Evolutionary conservation across 2,797 vertebrate species (phyloP).

Genomic region (Cheirogaleus major): DNA sequence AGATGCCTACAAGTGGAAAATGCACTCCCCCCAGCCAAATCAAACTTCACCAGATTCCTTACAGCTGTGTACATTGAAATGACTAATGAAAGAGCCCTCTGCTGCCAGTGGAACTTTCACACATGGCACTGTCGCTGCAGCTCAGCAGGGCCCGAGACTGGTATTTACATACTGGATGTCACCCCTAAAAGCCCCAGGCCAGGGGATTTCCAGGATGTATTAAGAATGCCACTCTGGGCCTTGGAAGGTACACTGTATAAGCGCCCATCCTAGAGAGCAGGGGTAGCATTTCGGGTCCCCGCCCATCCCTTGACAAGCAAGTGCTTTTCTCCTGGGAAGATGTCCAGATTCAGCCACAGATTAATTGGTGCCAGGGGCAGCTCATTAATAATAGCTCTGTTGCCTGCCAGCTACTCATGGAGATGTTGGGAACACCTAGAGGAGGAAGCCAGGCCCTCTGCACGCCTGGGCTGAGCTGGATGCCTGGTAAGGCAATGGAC

Average conservation of each 20-base stretch:
- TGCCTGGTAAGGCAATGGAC: not conserved
- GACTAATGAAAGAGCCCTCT: constrained; percentile 49
- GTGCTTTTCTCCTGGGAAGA: not conserved
- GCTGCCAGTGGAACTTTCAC: constrained; percentile 36
- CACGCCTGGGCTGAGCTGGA: not conserved
- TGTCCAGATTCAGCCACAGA: not conserved
- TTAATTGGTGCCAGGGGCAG: too few species aligned
- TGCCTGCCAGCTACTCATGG: not conserved
- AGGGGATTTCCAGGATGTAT: constrained; percentile 53
- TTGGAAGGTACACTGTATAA: not conserved
- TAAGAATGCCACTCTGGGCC: not conserved
- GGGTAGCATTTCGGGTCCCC: not conserved
- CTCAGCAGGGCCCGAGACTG: not conserved
- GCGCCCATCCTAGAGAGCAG: not conserved
- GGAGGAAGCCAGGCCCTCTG: not conserved
- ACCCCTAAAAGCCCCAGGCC: constrained; percentile 50
- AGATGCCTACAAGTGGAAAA: constrained; percentile 57
- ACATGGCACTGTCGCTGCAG: not conserved
- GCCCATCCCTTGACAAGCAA: not conserved
- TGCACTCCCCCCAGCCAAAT: not conserved
- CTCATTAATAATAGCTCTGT: too few species aligned
- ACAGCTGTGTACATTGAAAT: constrained; percentile 49
- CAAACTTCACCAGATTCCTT: not conserved
- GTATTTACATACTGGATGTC: constrained; percentile 62
- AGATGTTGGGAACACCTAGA: not conserved